Evolutionary conservation across 2,888 invertebrate genomes (phyloP), one percentile per base, ranked within the genome.

Genomic region (Mantis religiosa): DNA sequence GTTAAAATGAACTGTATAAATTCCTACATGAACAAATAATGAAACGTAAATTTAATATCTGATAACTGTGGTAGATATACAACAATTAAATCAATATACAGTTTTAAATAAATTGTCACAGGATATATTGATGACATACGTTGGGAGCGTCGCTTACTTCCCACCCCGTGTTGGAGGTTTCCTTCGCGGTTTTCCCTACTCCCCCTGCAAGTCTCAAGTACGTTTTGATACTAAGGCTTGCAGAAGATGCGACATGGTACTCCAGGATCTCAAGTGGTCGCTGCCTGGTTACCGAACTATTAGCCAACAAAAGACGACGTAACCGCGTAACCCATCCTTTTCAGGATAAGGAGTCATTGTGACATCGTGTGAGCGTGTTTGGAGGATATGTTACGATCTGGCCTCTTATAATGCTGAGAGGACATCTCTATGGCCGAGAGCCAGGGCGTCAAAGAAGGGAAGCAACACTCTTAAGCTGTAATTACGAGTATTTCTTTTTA

Each of bases 261-360:
- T 28, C 27, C 28, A 85, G 41, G 27, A 20, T 85, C 85, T 85
- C 54, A 85, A 85, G 85, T 85, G 85, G 47, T 12, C 28, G 85
- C 28, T 47, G 47, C 25, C 41, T 85, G 47, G 85, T 85, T 85
- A 85, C 85, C 85, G 15, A 85, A 47, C 54, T 85, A 54, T 85
- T 47, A 85, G 47, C 41, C 27, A 28, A 85, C 85, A 85, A 85
- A 85, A 47, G 47, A 85, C 41, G 47, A 15, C 28, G 85, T 47
- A 85, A 85, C 85, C 85, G 85, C 85, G 85, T 85, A 85, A 85
- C 85, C 54, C 85, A 85, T 85, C 85, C 85, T 85, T 85, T 85
- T 85, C 27, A 85, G 28, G n/a, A 85, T 47, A 54, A 27, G 54
- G 54, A 27, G 41, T 41, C 85, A 71, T 71, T 71, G 54, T 71